Evolutionary conservation across 92 coral and sea anemone species (phyloP), one percentile per base, ranked within the genome.

Genomic region (Hydrozoanthus gracilis): DNA sequence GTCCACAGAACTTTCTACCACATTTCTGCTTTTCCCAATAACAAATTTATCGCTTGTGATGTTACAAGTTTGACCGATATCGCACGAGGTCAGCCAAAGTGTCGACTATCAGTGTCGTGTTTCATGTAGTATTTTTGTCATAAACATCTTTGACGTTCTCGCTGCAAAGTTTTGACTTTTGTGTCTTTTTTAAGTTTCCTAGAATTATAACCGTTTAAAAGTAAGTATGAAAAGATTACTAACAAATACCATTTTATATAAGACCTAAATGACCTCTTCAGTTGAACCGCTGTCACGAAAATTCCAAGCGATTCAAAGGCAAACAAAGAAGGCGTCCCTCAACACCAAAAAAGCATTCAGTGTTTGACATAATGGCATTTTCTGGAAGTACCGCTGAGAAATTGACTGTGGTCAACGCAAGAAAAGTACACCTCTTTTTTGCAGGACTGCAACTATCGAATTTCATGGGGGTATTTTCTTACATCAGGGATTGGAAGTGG

Each of bases 371-470:
- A 15, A 44, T 20, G 47, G 71, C 70, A 78, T 61, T 78, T 46
- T 78, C 83, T 78, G 83, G 71, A 60, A 78, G 83, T 78, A 61
- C 83, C 83, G 83, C 83, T 78, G 83, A 60, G 48, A 78, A 58
- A 17, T 6, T 15, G 15, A 78, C 83, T 55, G 83, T 60, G 71
- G 83, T 61, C 83, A 44, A 44, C 83, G 18, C 55, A 14, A 27
- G 49, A 39, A 44, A 44, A 78, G 48, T 78, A 62, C 51, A 78
- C 83, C 46, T 62, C 67, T 58, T 78, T 55, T 58, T 65, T 27
- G 56, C 85, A 48, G 48, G 12, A 80, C 66, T 47, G 61, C 49
- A 39, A 35, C 64, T 48, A 80, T 80, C 85, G 56, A 10, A 13
- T 80, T 80, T 64, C 85, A 64, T 7, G 12, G 56, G 60, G 60